These are phyloP conservation scores for Salminus brasiliensis DNA, from an alignment of 2,113 vertebrate species.

Conservation along the genomic window DNA sequence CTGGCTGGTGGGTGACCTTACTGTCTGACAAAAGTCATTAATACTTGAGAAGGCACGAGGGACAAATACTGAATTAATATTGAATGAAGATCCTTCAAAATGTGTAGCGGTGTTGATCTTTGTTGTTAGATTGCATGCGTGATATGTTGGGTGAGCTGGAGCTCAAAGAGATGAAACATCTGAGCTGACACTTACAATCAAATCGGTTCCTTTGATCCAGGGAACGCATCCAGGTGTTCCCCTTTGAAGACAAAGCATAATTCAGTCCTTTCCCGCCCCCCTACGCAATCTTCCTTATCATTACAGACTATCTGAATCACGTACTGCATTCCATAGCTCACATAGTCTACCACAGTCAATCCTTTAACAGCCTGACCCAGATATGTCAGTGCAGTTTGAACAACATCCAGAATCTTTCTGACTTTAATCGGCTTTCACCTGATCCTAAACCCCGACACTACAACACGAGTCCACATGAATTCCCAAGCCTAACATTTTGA, in stretches of 20 bases:
- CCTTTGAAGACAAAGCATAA: slow-evolving; percentile 26
- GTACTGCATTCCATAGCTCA: slow-evolving; percentile 18
- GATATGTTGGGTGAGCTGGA: background rate
- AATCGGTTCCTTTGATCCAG: slow-evolving; percentile 17
- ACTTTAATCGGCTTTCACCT: slow-evolving; percentile 50
- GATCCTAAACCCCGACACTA: slow-evolving; percentile 32
- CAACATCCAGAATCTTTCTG: slow-evolving; percentile 44
- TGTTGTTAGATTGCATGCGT: background rate
- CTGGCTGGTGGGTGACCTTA: slow-evolving; percentile 85
- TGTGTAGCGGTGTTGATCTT: background rate
- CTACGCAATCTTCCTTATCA: background rate
- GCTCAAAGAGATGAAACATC: slow-evolving; percentile 13
- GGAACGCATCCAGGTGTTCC: slow-evolving; percentile 27
- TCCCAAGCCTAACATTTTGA: slow-evolving; percentile 7
- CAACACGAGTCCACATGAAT: slow-evolving; percentile 14
- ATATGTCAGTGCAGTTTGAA: slow-evolving; percentile 60
- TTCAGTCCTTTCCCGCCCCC: background rate
- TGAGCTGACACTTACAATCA: slow-evolving; percentile 6
- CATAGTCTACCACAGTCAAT: slow-evolving; percentile 21
- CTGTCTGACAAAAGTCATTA: background rate
- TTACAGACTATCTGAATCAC: slow-evolving; percentile 7
- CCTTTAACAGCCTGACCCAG: slow-evolving; percentile 52
- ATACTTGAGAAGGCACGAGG: background rate
- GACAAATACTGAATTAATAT: background rate
- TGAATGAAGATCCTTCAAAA: background rate